Base-by-base conservation (phyloP, 92 coral and sea anemone genomes). In the Heteractis magnifica region DNA sequence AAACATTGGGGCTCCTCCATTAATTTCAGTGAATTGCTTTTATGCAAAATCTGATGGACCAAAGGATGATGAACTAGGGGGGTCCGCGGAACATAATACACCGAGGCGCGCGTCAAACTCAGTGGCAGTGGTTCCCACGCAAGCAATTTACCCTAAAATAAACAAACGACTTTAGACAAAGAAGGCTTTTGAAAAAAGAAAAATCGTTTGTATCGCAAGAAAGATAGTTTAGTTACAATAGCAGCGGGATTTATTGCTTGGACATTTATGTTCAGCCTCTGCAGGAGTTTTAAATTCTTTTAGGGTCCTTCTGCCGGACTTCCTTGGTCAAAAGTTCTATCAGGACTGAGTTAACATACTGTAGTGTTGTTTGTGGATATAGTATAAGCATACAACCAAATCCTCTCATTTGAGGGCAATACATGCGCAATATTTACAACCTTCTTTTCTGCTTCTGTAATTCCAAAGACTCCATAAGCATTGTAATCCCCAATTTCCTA, bases 1-100 rank as follows among this genome's bases (percentile, higher is more conserved):
- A 91, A 93, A 93, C 95, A 73, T 21, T 79, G 77, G 44, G 82
- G 52, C 78, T 68, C 73, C 26, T 53, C 82, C 87, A 92, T 87
- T 93, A 93, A 93, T 93, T 92, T 90, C 98, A 72, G 82, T 83
- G 92, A 85, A 93, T 93, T 89, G 83, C 90, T 87, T 87, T 92
- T 92, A 93, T 93, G 98, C 95, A 91, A 89, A 93, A 92, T 78
- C 52, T 83, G 86, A 65, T 80, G 74, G 84, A 65, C 89, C 77
- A 83, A 71, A 80, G 59, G 76, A 51, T 89, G 92, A 81, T 87
- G 91, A 86, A 71, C 85, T 77, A 75, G 79, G 87, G 89, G 83
- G 85, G 73, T 12, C 9, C 49, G 73, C 84, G 10, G 75, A 73
- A 79, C 79, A 78, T 85, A 90, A 92, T 90, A 85, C 88, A 79